These are phyloP conservation scores for Glandiceps talaboti DNA, from an alignment of 53 echinoderm and acorn worm species.

Conservation along the genomic window DNA sequence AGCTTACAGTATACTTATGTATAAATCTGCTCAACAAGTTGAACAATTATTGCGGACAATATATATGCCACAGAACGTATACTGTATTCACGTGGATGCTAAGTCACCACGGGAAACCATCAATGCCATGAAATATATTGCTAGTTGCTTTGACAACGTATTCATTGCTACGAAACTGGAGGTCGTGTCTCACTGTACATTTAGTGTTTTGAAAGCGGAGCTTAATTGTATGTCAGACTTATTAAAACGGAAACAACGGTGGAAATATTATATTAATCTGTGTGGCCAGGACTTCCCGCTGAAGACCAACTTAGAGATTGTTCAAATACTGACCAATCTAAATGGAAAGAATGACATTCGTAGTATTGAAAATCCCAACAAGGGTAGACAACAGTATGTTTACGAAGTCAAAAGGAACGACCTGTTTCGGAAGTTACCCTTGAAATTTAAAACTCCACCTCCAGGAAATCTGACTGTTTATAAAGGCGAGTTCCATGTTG, in stretches of 20 bases:
- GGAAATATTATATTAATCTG: conserved; percentile 61
- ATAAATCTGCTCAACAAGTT: conserved; percentile 40
- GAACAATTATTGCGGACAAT: conserved; percentile 53
- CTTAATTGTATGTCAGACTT: conserved; percentile 59
- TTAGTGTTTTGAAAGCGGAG: conserved; percentile 29
- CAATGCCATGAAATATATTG: conserved; percentile 25
- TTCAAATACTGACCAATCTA: conserved; percentile 31
- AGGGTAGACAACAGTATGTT: background rate
- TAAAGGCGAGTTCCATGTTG: conserved; percentile 38
- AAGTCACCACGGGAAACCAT: conserved; percentile 29
- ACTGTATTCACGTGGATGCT: conserved; percentile 47
- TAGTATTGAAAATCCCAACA: conserved; percentile 11
- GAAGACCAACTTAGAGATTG: conserved; percentile 66
- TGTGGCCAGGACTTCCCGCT: conserved; percentile 79
- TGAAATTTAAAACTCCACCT: conserved; percentile 16
- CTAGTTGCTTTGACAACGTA: conserved; percentile 54
- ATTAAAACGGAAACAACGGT: conserved; percentile 5
- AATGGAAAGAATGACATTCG: conserved; percentile 31
- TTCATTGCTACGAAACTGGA: conserved; percentile 46
- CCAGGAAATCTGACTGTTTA: conserved; percentile 40
- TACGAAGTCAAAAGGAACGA: background rate
- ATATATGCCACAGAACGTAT: conserved; percentile 59
- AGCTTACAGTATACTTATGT: conserved; percentile 43
- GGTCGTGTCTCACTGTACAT: conserved; percentile 26
- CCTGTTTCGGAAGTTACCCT: background rate